Base-by-base conservation (phyloP, 2,797 vertebrate species). In the Tragopan temminckii region DNA sequence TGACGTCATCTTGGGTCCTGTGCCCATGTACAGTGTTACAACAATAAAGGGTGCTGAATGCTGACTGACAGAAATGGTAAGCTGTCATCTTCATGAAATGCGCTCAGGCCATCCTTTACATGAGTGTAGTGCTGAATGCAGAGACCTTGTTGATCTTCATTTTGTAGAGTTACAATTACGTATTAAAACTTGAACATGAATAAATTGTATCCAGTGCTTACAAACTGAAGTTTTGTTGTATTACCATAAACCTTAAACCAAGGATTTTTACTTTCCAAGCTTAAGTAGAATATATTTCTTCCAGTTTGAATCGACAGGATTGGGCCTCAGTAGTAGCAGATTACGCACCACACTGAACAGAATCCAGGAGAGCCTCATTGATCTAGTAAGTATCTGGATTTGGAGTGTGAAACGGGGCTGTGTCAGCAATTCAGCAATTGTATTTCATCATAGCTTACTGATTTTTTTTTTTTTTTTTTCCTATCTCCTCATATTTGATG, bases 281-380 rank as follows among this genome's bases (percentile, higher is more conserved):
- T 64, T 71, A 67, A 79, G 58, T 45, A 66, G 36, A 68, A 33
- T 46, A 5, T 45, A 6, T 90, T 69, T 93, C 66, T 89, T 97
- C 85, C 98, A 99, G 99, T 99, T 99, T 97, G 99, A 99, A 97
- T 99, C 98, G 90, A 99, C 99, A 8, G 99, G 99, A 66, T 97
- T 99, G 45, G 99, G 99, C 66, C 98, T 99, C 78, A 99, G 99
- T 96, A 99, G 99, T 97, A 99, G 99, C 97, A 98, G 99, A 97
- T 97, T 99, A 88, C 98, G 99, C 85, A 99, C 99, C 68, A 99
- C 99, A 2, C 97, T 99, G 87, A 99, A 98, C 98, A 98, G 99
- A 96, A 99, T 99, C 97, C 99, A 99, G 84, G 99, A 99, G 97
- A 99, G 98, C 95, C 98, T 99, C 94, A 99, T 99, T 93, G 99